Percentiles rank a stretch among this genome's conserved stretches.
phyloP scores from a whole-genome alignment of 37 sponge, comb jelly and placozoan species.

The Chondrosia reniformis region DNA sequence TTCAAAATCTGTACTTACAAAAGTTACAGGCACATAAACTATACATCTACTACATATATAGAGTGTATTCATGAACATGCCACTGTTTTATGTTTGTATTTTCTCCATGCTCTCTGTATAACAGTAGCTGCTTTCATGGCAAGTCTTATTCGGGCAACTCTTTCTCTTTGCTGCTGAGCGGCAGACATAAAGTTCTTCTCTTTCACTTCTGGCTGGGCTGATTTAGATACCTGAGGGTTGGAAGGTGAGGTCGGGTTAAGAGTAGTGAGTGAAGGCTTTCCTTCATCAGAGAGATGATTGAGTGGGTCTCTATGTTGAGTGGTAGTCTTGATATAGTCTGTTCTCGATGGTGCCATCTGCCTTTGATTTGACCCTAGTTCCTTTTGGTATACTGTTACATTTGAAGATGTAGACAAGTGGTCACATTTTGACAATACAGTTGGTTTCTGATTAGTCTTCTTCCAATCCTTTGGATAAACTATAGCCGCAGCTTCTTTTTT shows the following conservation, averaged over 20 bases:
- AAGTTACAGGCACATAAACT: not conserved
- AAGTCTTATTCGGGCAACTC: constrained; percentile 63
- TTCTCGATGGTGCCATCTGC: not conserved
- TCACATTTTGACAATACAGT: not conserved
- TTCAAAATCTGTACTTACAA: constrained; percentile 4
- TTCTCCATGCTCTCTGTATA: constrained; percentile 84
- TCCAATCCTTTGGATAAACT: not conserved
- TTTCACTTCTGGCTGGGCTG: constrained; percentile 15
- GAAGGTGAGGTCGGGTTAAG: not conserved
- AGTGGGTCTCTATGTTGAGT: not conserved
- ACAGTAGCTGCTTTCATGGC: constrained; percentile 74
- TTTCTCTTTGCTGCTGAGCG: constrained; percentile 44
- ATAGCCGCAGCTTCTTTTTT: not conserved
- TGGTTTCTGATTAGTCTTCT: no score
- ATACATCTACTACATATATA: not conserved
- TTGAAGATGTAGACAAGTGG: not conserved
- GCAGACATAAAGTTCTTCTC: constrained; percentile 70
- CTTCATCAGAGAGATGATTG: not conserved
- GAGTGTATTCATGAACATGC: not conserved
- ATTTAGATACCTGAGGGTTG: not conserved
- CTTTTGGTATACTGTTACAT: no score
- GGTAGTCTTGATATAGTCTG: not conserved
- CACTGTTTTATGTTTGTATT: constrained; percentile 52
- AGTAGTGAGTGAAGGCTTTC: not conserved
- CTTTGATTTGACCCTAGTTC: not conserved